Evolutionary conservation across 2,888 invertebrate species (phyloP).

Genomic region (Drosophila bunnanda): DNA sequence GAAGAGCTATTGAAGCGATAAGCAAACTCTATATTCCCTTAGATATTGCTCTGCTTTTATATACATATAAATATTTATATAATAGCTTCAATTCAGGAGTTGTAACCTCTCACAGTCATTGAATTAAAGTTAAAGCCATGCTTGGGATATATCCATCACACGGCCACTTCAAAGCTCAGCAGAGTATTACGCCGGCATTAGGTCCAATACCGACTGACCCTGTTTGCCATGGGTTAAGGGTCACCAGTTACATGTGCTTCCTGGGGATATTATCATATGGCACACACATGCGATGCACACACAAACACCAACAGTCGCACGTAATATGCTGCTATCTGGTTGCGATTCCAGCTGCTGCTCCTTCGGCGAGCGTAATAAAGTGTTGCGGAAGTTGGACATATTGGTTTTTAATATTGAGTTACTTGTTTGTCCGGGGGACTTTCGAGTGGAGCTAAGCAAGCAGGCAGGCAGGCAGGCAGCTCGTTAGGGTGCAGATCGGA

Average conservation of each 20-base stretch:
- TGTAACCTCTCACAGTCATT: too few relatives aligned
- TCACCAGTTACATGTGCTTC: constrained; percentile 22
- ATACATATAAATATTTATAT: neutral
- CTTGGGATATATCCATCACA: neutral
- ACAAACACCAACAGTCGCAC: constrained; percentile 4
- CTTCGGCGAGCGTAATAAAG: constrained; percentile 38
- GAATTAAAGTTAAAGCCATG: neutral
- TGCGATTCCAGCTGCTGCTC: constrained; percentile 30
- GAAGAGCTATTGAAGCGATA: neutral
- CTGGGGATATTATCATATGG: constrained; percentile 59
- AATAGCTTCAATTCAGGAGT: neutral
- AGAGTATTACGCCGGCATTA: constrained; percentile 20
- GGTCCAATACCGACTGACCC: constrained; percentile 14
- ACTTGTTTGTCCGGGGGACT: constrained; percentile 55
- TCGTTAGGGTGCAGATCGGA: constrained; percentile 39
- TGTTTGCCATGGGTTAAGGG: constrained; percentile 46
- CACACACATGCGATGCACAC: constrained; percentile 10
- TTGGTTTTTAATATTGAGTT: constrained; percentile 77
- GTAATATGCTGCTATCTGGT: constrained; percentile 41
- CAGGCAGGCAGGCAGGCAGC: constrained; percentile 17
- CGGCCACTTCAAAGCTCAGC: neutral
- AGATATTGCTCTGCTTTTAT: neutral
- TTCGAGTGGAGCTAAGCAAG: constrained; percentile 57
- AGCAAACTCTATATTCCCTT: too few relatives aligned
- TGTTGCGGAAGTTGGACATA: constrained; percentile 66